Percentiles rank a stretch among this genome's conserved stretches.
phyloP scores from a whole-genome alignment of 2,888 invertebrate genomes.

The Coremacera marginata region DNA sequence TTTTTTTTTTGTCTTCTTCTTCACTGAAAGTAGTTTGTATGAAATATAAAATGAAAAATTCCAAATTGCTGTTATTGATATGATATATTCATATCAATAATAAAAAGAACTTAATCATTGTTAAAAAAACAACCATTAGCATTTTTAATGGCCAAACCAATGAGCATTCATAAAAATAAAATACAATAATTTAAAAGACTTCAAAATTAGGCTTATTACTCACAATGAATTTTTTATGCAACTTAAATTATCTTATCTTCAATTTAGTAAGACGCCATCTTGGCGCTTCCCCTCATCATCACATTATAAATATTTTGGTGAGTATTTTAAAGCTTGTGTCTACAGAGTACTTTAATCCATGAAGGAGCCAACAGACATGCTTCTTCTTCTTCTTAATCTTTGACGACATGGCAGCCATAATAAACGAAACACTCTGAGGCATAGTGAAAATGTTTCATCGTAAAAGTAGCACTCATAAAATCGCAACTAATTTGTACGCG shows the following conservation, averaged over 20 bases:
- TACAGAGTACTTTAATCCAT: not conserved
- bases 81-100: too few relatives aligned
- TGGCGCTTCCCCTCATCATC: not conserved
- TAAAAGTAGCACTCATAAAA: slow-evolving; percentile 7
- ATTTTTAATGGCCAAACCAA: too few relatives aligned
- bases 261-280: not conserved
- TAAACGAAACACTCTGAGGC: not conserved
- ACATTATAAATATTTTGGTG: not conserved
- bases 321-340: not conserved
- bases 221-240: not conserved
- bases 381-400: not conserved
- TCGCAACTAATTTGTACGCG: slow-evolving; percentile 9
- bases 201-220: too few relatives aligned
- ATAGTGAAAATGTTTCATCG: slow-evolving; percentile 4
- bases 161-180: too few relatives aligned
- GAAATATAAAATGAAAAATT: too few relatives aligned
- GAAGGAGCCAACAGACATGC: too few relatives aligned
- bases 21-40: too few relatives aligned
- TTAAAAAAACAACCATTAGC: too few relatives aligned
- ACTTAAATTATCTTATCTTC: not conserved
- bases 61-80: too few relatives aligned
- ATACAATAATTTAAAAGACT: too few relatives aligned
- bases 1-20: too few relatives aligned
- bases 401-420: not conserved
- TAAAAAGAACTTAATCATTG: too few relatives aligned